Evolutionary conservation across 2,888 invertebrate genomes (phyloP), one percentile per base, ranked within the genome.

Genomic region (Drosophila trichaetosa): DNA sequence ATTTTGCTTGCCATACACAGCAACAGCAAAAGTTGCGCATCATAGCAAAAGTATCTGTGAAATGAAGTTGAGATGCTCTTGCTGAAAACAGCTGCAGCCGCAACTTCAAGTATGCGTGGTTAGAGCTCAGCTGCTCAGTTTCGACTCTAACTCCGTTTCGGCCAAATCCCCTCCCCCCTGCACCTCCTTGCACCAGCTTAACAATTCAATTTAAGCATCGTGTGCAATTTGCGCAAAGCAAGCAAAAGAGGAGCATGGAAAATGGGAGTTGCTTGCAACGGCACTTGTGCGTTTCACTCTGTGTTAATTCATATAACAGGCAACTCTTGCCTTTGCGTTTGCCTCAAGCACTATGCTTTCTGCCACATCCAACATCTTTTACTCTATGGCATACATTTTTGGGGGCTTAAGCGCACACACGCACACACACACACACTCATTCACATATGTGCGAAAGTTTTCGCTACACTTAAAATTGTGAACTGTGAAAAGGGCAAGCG

Each of bases 201-300:
- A 87, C 87, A 90, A 87, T 87, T 87, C 87, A 87, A 87, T 87
- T 87, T 90, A 79, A 87, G 90, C 82, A 82, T 89, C 87, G 87
- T 87, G 89, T 73, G 89, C 87, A 90, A 90, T 87, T 87, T 87
- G 82, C 75, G 82, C 83, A 85, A 85, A 73, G 73, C 80, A 60
- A 75, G 67, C 24, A 13, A 38, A 21, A 11, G 16, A 7, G 53
- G 5, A n/a, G 33, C 38, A 10, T 18, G 27, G 56, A 16, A 18
- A 24, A 24, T 4, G 7, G 46, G 13, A 24, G 24, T 6, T 16
- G 56, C 46, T 51, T 54, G 71, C 51, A 69, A 63, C 62, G 67
- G 67, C 56, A 66, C 70, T 70, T 70, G 73, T 82, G 87, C 75
- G 67, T 71, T 73, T 73, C 63, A 66, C 69, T 83, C 66, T 86